phyloP scores from a whole-genome alignment of 2,888 invertebrate genomes.

The Schrankia costaestrigalis region DNA sequence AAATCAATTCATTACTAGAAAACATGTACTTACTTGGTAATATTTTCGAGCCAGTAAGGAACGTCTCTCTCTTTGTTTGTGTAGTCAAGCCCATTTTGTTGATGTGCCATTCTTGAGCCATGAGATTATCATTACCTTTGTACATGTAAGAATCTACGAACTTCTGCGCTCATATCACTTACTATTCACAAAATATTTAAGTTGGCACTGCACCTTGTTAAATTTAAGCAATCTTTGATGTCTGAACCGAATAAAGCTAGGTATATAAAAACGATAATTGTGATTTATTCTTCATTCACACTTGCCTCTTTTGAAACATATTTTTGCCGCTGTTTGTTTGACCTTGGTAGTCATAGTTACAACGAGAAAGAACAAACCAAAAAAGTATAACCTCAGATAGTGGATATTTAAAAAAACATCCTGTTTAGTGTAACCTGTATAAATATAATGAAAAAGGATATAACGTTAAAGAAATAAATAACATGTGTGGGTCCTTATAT shows the following conservation, averaged over 20 bases:
- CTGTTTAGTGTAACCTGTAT: no score
- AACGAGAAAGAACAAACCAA: no score
- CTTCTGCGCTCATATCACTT: conserved; percentile 19
- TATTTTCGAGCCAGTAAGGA: conserved; percentile 69
- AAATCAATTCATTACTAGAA: conserved; percentile 39
- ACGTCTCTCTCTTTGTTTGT: conserved; percentile 51
- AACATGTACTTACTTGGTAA: conserved; percentile 60
- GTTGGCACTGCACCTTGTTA: no score
- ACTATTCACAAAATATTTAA: no score
- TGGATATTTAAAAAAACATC: no score
- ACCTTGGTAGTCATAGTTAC: conserved; percentile 66
- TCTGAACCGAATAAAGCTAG: conserved; percentile 10
- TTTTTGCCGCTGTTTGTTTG: conserved; percentile 76
- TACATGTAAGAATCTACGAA: conserved; percentile 18
- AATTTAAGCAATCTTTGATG: no score
- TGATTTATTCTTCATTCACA: conserved; percentile 45
- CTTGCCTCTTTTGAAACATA: conserved; percentile 73
- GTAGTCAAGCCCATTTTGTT: conserved; percentile 57
- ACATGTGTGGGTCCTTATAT: no score
- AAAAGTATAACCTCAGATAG: no score
- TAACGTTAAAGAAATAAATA: no score
- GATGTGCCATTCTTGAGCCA: conserved; percentile 69
- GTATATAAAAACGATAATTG: conserved; percentile 29
- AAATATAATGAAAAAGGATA: no score
- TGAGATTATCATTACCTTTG: conserved; percentile 40